Base-by-base conservation (phyloP, 2,888 invertebrate species). In the Erebia ligea region DNA sequence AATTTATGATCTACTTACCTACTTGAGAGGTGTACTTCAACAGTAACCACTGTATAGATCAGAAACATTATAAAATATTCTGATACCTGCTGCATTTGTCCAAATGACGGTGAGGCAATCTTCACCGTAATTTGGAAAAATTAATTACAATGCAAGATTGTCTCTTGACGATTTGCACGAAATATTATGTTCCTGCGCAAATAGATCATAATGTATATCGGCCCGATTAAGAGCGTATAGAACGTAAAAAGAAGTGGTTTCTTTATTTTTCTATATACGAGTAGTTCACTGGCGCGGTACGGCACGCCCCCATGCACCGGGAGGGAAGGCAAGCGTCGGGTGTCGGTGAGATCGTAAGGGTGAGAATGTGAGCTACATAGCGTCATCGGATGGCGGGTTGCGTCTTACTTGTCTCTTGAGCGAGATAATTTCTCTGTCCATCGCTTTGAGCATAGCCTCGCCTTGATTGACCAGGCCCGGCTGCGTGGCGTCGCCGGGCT, bases 361-460 rank as follows among this genome's bases (percentile, higher is more conserved):
- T 91, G 90, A 90, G 88, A 88, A 90, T 88, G 90, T 83, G 80
- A 83, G 85, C 89, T 90, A 89, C 85, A 83, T 81, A 73, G 73
- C 73, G 68, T 78, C 76, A 76, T 78, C 81, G 81, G 81, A 77
- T 83, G 82, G 84, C 82, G 79, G 82, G 82, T 85, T 81, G 84
- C 84, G 91, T 95, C 97, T 96, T 96, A 98, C 98, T 97, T 98
- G 98, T 95, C 98, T 96, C 94, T 98, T 98, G 84, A 98, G 95
- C 83, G 98, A 97, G 91, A 98, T 96, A 88, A 99, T 96, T 94
- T 98, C 98, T 86, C 98, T 95, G 92, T 98, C 98, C 95, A 98
- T 97, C 83, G 97, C 96, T 93, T 96, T 97, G 84, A 99, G 96
- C 93, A 98, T 96, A 85, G 96, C 95, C 80, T 97, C 97, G 81